Conservation (phyloP, 2,797 vertebrate species). For the Sebastes vulpes region DNA sequence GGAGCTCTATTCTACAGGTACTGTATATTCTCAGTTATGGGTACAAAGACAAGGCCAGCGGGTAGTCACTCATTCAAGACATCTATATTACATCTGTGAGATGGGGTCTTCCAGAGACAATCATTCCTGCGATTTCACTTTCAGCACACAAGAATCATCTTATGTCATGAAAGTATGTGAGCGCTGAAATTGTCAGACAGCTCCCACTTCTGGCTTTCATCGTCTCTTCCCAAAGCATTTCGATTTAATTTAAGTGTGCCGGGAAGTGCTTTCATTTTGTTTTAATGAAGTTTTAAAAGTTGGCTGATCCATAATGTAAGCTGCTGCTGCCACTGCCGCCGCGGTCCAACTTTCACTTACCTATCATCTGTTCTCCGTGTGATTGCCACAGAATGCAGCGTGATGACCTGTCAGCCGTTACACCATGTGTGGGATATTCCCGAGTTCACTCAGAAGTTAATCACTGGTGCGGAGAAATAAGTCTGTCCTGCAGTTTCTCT, state of each 20-base stretch:
- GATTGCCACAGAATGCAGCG: slow-evolving; percentile 54
- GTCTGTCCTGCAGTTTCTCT: slow-evolving; percentile 22
- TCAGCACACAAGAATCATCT: slow-evolving; percentile 81
- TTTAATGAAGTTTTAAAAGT: slow-evolving; percentile 90
- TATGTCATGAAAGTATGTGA: slow-evolving; percentile 83
- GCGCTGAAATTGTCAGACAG: slow-evolving; percentile 83
- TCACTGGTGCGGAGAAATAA: slow-evolving; percentile 48
- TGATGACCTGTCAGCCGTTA: slow-evolving; percentile 62
- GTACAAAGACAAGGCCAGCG: slow-evolving; percentile 69
- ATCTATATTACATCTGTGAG: slow-evolving; percentile 84
- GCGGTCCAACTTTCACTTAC: slow-evolving; percentile 61
- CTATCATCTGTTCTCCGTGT: slow-evolving; percentile 50
- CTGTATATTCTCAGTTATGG: slow-evolving; percentile 75
- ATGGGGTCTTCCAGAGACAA: slow-evolving; percentile 81
- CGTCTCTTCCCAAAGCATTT: slow-evolving; percentile 82
- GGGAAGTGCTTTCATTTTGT: slow-evolving; percentile 85
- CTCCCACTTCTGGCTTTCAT: slow-evolving; percentile 78
- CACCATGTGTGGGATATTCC: slow-evolving; percentile 34
- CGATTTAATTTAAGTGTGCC: slow-evolving; percentile 83
- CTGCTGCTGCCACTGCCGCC: slow-evolving; percentile 30
- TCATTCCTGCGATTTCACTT: slow-evolving; percentile 78
- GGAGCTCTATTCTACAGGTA: slow-evolving; percentile 64
- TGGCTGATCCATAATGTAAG: slow-evolving; percentile 81
- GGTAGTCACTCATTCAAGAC: slow-evolving; percentile 82
- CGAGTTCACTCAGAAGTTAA: slow-evolving; percentile 64